A percentile compares a stretch with the other conserved stretches of the same genome.
Conservation (phyloP, 2,888 invertebrate species). For the Chelonus formosanus region DNA sequence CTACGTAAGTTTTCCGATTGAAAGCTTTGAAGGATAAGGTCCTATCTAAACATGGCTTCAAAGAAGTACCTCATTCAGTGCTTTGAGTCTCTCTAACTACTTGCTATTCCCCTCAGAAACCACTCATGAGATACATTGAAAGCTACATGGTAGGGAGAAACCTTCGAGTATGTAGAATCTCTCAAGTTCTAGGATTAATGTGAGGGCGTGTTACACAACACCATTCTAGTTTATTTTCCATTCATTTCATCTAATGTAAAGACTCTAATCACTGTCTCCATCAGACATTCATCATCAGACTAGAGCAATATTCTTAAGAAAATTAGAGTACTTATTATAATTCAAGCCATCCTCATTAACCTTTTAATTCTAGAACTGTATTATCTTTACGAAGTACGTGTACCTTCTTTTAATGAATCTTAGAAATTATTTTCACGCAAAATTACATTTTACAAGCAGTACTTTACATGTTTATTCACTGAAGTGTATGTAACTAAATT, state of each 20-base stretch:
- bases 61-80: conserved; percentile 12
- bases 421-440: too few relatives aligned
- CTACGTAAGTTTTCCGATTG: conserved; percentile 21
- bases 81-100: conserved; percentile 3
- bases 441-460: too few relatives aligned
- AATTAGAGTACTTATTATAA: not conserved
- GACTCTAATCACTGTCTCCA: conserved; percentile 30
- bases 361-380: not conserved
- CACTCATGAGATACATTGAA: conserved; percentile 29
- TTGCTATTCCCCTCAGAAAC: conserved; percentile 30
- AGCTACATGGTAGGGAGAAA: conserved; percentile 1
- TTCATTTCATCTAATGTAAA: conserved; percentile 19
- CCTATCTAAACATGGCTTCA: conserved; percentile 23
- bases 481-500: too few relatives aligned
- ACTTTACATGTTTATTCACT: too few relatives aligned
- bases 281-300: conserved; percentile 8
- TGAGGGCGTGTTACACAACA: conserved; percentile 23
- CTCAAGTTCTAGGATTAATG: conserved; percentile 24
- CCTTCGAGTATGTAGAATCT: not conserved
- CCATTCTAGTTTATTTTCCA: conserved; percentile 26
- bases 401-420: too few relatives aligned
- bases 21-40: conserved; percentile 12
- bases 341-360: too few relatives aligned
- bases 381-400: too few relatives aligned
- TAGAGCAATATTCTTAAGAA: conserved; percentile 3